A percentile compares a stretch with the other conserved stretches of the same genome.
Conservation (phyloP, 2,113 vertebrate genomes). For the Hypomesus transpacificus region DNA sequence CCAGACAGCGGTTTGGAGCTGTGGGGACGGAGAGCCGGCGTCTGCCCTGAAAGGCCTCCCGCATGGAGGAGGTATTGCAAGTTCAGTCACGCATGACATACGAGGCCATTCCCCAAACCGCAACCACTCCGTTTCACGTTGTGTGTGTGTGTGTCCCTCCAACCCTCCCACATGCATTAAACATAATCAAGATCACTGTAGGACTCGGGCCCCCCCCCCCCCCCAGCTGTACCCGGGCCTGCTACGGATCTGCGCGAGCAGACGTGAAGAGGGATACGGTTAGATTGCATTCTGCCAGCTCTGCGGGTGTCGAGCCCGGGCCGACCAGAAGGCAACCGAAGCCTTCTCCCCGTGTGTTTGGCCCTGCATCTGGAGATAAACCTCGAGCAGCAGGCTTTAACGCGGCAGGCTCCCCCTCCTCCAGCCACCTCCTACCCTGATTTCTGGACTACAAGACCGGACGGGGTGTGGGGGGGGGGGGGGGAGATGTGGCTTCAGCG, state of each 20-base stretch:
- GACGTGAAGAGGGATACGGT: background rate
- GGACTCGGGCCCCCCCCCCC: too few relatives aligned
- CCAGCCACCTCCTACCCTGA: background rate
- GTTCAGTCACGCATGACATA: background rate
- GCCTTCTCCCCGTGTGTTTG: background rate
- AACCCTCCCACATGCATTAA: too few relatives aligned
- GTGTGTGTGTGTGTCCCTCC: too few relatives aligned
- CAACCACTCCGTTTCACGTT: background rate
- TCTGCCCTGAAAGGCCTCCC: background rate
- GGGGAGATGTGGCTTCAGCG: too few relatives aligned
- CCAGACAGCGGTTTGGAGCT: too few relatives aligned
- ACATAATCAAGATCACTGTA: too few relatives aligned
- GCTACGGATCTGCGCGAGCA: background rate
- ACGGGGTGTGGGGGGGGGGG: too few relatives aligned
- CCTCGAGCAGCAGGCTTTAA: background rate
- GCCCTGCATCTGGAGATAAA: conserved; percentile 14
- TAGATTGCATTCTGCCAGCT: conserved; percentile 15
- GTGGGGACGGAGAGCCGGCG: background rate
- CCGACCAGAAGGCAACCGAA: background rate
- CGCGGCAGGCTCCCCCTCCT: background rate
- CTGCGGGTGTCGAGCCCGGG: background rate
- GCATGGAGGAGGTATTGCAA: background rate
- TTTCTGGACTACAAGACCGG: background rate
- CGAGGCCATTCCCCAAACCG: background rate
- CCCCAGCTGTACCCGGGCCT: background rate